Evolutionary conservation across 2,888 invertebrate species (phyloP).

Genomic region (Meta bourneti): DNA sequence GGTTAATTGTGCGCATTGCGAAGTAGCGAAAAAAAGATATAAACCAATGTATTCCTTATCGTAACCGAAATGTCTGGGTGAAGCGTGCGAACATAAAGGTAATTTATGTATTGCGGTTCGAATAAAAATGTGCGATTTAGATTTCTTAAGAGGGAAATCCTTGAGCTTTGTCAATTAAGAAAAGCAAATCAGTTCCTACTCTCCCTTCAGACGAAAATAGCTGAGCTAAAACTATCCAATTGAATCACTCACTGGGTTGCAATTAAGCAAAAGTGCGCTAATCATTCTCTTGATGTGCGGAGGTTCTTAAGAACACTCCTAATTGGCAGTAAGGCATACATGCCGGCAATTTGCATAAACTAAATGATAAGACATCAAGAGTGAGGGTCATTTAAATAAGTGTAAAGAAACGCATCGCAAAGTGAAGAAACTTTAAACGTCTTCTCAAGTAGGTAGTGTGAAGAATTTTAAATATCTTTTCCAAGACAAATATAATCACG

Average conservation of each 20-base stretch:
- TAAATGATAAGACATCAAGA: slow-evolving; percentile 69
- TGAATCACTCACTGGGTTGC: slow-evolving; percentile 66
- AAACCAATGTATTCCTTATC: slow-evolving; percentile 13
- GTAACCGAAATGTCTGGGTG: neutral
- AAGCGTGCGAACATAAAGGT: slow-evolving; percentile 17
- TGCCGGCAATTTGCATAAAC: slow-evolving; percentile 73
- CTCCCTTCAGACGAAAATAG: slow-evolving; percentile 56
- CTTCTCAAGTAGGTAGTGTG: neutral
- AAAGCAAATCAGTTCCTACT: slow-evolving; percentile 64
- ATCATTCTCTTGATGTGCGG: slow-evolving; percentile 71
- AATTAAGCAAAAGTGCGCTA: slow-evolving; percentile 71
- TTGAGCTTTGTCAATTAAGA: slow-evolving; percentile 45
- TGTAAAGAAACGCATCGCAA: slow-evolving; percentile 47
- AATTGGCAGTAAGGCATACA: slow-evolving; percentile 72
- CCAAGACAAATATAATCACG: neutral
- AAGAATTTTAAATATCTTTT: neutral
- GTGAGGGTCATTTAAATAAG: slow-evolving; percentile 62
- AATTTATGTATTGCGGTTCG: slow-evolving; percentile 33
- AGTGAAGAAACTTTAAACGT: slow-evolving; percentile 36
- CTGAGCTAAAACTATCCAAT: slow-evolving; percentile 56
- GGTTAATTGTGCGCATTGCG: neutral
- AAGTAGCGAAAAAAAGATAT: neutral
- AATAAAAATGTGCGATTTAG: slow-evolving; percentile 43
- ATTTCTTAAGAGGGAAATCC: slow-evolving; percentile 42
- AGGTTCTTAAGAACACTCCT: slow-evolving; percentile 65